Percentiles rank a stretch among this genome's conserved stretches.
Conservation (phyloP, 92 coral and sea anemone species). For the Heteractis magnifica region DNA sequence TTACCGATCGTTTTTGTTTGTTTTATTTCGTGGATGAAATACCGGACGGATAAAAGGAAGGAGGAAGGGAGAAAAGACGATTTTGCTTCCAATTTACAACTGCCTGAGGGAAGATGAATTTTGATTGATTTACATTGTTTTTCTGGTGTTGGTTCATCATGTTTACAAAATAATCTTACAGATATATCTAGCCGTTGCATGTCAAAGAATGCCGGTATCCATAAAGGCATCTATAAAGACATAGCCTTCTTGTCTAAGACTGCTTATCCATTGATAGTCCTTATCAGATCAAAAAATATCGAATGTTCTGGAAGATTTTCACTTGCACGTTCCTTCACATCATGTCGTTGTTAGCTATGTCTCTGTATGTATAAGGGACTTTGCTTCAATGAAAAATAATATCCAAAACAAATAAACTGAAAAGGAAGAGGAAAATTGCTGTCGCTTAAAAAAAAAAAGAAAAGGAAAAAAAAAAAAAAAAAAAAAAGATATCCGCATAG, state of each 20-base stretch:
- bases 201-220: background rate
- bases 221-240: background rate
- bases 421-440: background rate
- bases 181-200: background rate
- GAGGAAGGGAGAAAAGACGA: no score
- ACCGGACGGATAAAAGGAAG: no score
- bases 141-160: background rate
- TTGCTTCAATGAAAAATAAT: background rate
- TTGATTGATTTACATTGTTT: no score
- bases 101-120: no score
- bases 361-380: background rate
- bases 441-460: background rate
- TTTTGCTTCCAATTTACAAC: no score
- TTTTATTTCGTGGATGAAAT: no score
- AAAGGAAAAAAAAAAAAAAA: no score
- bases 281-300: background rate
- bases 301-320: background rate
- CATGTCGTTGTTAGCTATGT: background rate
- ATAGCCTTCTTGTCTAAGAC: background rate
- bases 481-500: background rate
- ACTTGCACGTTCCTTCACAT: background rate
- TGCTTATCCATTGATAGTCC: background rate
- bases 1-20: no score
- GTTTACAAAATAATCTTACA: background rate
- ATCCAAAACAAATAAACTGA: background rate